Conservation (phyloP, 1,140 invertebrate genomes). For the Temnothorax curvispinosus region DNA sequence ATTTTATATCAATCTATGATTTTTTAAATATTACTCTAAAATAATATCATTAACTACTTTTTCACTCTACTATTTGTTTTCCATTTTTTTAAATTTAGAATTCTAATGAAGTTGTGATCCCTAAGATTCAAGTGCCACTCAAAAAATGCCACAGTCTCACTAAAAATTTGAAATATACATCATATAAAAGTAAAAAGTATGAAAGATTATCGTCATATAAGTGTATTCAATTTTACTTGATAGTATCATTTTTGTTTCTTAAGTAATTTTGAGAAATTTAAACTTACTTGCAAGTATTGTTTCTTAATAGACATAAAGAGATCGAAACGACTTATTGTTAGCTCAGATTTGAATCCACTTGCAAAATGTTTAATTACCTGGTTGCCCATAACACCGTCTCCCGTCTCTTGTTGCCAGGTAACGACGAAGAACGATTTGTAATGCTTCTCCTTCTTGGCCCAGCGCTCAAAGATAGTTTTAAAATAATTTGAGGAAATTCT, state of each 20-base stretch:
- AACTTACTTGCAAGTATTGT: not conserved
- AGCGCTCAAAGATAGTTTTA: too few species aligned
- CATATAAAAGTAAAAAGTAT: not conserved
- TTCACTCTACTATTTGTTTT: not conserved
- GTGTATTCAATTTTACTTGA: not conserved
- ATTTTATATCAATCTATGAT: too few species aligned
- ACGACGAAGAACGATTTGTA: conserved; percentile 79
- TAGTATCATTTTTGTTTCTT: not conserved
- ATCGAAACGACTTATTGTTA: not conserved
- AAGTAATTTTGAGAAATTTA: not conserved
- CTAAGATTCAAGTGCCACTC: not conserved
- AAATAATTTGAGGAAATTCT: not conserved
- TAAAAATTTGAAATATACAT: not conserved
- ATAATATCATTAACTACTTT: not conserved
- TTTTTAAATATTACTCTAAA: not conserved
- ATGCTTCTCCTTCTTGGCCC: too few species aligned
- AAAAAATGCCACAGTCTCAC: not conserved
- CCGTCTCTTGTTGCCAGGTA: conserved; percentile 83
- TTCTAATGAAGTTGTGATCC: not conserved
- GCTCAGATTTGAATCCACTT: not conserved
- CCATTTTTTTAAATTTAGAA: not conserved
- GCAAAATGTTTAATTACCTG: conserved; percentile 56
- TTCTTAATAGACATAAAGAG: not conserved
- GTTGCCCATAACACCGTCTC: conserved; percentile 82
- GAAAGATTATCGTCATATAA: not conserved